These are phyloP conservation scores for Callaeas wilsoni DNA, from an alignment of 2,113 vertebrate species.

Conservation along the genomic window DNA sequence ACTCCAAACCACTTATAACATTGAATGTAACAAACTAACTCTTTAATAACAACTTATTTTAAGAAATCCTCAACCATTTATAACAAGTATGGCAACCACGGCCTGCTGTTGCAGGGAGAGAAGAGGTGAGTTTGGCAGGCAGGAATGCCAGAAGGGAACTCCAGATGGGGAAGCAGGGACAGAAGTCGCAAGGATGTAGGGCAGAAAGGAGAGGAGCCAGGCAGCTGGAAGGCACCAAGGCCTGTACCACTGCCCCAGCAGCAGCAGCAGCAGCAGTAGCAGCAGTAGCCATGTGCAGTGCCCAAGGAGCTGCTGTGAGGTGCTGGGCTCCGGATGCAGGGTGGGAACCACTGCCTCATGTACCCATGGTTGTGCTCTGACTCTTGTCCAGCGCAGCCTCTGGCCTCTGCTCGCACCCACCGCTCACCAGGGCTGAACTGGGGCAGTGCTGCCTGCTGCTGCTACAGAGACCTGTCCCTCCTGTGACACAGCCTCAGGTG, in stretches of 20 bases:
- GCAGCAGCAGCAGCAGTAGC: neutral
- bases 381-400: neutral
- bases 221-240: neutral
- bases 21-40: no score
- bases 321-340: neutral
- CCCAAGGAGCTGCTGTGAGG: neutral
- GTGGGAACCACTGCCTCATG: neutral
- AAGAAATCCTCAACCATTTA: no score
- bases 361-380: neutral
- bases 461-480: neutral
- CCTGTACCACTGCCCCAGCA: neutral
- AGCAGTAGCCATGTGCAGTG: neutral
- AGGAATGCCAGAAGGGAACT: neutral
- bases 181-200: neutral
- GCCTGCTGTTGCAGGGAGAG: neutral
- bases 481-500: neutral
- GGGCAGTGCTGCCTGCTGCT: neutral
- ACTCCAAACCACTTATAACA: no score
- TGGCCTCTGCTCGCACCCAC: no score
- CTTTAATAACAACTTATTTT: no score
- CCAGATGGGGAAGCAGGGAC: neutral
- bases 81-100: no score
- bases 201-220: neutral
- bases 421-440: neutral
- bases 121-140: no score